Conservation (phyloP, 2,888 invertebrate species). For the Rhorus exstirpatorius region DNA sequence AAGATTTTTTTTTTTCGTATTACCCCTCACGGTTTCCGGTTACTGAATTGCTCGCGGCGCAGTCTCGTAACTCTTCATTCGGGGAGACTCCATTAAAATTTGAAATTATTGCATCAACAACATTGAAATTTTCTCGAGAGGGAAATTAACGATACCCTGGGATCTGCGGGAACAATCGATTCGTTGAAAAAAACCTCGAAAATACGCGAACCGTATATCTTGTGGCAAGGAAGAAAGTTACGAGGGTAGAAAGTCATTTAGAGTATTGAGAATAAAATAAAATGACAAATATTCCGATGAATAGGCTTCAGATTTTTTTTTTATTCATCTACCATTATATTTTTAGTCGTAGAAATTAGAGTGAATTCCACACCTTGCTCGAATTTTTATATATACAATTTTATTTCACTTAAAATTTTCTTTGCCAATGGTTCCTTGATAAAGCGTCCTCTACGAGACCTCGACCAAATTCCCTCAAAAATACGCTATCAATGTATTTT, state of each 20-base stretch:
- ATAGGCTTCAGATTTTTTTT: no score
- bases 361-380: no score
- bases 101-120: conserved; percentile 51
- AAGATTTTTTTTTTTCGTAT: conserved; percentile 25
- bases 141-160: conserved; percentile 11
- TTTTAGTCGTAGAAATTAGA: no score
- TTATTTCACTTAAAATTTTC: no score
- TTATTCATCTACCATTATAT: no score
- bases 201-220: conserved; percentile 28
- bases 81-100: conserved; percentile 42
- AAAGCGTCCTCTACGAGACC: no score
- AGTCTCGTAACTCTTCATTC: conserved; percentile 41
- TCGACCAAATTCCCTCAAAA: no score
- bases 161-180: conserved; percentile 36
- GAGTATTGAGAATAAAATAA: background rate
- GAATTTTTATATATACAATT: no score
- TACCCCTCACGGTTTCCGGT: conserved; percentile 16
- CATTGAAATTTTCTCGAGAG: conserved; percentile 30
- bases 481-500: no score
- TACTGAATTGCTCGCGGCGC: conserved; percentile 15
- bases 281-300: no score
- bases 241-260: background rate
- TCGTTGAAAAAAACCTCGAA: conserved; percentile 47
- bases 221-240: background rate
- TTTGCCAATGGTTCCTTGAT: no score